phyloP scores from a whole-genome alignment of 2,113 vertebrate species.

The Sander vitreus region DNA sequence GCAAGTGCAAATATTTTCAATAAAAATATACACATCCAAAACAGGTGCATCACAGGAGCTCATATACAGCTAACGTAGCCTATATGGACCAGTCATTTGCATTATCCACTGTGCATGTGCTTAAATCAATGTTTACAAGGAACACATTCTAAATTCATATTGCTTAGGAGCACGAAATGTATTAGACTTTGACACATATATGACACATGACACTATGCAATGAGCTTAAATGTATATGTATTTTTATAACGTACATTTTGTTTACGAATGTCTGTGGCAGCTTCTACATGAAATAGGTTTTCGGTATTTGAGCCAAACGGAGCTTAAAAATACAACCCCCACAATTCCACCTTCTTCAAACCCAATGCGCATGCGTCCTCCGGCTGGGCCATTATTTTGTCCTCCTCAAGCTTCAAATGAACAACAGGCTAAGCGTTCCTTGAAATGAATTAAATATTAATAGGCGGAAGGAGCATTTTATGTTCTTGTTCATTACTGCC shows the following conservation, averaged over 20 bases:
- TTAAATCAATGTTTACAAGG: not conserved
- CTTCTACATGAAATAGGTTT: not conserved
- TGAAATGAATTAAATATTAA: constrained; percentile 79
- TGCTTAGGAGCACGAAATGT: too few species aligned
- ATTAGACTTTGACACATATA: too few species aligned
- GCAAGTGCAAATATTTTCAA: not conserved
- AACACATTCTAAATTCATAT: too few species aligned
- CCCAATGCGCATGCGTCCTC: constrained; percentile 68
- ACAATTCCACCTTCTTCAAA: constrained; percentile 42
- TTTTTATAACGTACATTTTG: too few species aligned
- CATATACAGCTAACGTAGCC: not conserved
- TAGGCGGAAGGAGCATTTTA: constrained; percentile 43
- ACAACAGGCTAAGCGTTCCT: constrained; percentile 74
- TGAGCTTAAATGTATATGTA: too few species aligned
- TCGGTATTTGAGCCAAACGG: not conserved
- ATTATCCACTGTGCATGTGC: not conserved
- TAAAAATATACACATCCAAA: not conserved
- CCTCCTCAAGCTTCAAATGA: constrained; percentile 80
- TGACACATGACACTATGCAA: too few species aligned
- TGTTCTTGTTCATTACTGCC: constrained; percentile 6
- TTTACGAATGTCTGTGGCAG: not conserved
- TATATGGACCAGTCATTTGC: not conserved
- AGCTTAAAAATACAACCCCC: constrained; percentile 75
- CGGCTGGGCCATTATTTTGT: constrained; percentile 81
- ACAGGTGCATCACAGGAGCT: not conserved